phyloP scores from a whole-genome alignment of 2,113 vertebrate species.

The Xenopus laevis region DNA sequence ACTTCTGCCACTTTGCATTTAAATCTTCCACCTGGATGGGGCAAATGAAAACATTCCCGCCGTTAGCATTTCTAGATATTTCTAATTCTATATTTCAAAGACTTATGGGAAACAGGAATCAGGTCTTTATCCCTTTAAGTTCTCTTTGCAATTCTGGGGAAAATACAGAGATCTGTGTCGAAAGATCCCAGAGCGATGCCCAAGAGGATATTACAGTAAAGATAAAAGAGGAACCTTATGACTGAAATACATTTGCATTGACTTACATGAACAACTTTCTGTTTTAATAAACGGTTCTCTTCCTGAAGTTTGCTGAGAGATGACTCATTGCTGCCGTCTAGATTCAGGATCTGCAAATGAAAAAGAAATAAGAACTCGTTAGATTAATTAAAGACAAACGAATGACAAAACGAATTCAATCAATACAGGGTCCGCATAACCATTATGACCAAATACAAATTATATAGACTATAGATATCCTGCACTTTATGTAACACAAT shows the following conservation, averaged over 20 bases:
- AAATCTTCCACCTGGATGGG: conserved; percentile 81
- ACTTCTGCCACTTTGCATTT: conserved; percentile 91
- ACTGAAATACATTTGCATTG: conserved; percentile 18
- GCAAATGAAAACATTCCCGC: background rate
- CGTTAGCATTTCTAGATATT: too few species aligned
- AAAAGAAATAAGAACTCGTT: conserved; percentile 10
- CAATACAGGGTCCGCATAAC: too few species aligned
- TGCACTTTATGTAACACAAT: too few species aligned
- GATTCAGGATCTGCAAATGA: conserved; percentile 46
- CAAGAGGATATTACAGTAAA: conserved; percentile 22
- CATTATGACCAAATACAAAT: too few species aligned
- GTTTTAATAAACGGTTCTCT: conserved; percentile 80
- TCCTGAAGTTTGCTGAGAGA: conserved; percentile 68
- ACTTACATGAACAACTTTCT: conserved; percentile 83
- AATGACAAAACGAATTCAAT: too few species aligned
- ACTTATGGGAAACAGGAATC: background rate
- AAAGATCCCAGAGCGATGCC: background rate
- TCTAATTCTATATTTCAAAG: background rate
- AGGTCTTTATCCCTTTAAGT: background rate
- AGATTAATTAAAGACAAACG: too few species aligned
- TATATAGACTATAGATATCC: too few species aligned
- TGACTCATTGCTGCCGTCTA: conserved; percentile 53
- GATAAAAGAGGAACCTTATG: conserved; percentile 24
- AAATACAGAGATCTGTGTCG: background rate
- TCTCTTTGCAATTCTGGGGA: too few species aligned